Evolutionary conservation across 92 coral and sea anemone species (phyloP), one percentile per base, ranked within the genome.

Genomic region (Metridium senile): DNA sequence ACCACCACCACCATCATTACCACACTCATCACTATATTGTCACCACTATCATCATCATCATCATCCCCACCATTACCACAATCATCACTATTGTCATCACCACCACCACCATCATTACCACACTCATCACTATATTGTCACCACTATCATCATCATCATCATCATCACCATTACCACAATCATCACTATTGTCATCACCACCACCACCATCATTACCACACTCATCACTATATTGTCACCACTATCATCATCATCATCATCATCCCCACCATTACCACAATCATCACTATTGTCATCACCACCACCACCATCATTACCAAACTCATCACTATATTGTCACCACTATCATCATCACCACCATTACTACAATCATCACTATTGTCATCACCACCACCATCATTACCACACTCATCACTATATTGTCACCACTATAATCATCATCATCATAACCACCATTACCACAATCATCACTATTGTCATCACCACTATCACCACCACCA

Each of bases 331-430:
- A 62, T n/a, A n/a, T n/a, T n/a, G n/a, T 11, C 54, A 57, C 13
- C 49, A 39, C 13, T 6, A 4, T 39, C 49, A 39, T 39, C 49
- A 39, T 6, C 49, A 39, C 13, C 49, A 39, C 13, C 49, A 39
- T 39, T 13, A 39, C 49, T n/a, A n/a, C n/a, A n/a, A n/a, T n/a
- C n/a, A n/a, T n/a, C n/a, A n/a, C n/a, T n/a, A n/a, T n/a, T n/a
- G n/a, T n/a, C 49, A 39, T 39, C 49, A 39, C 49, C 49, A 39
- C 49, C 13, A 39, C 13, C 49, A 39, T 39, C 49, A 4, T 39
- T 13, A 39, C 13, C 49, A 31, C 65, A 94, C 99, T 39, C 8
- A 39, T 39, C 6, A 4, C 13, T 13, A 39, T 39, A 39, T 13
- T 13, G 13, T 4, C 49, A 39, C 49, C 13, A 39, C 13, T 13